phyloP scores from a whole-genome alignment of 2,113 vertebrate genomes.

The Morone chrysops region DNA sequence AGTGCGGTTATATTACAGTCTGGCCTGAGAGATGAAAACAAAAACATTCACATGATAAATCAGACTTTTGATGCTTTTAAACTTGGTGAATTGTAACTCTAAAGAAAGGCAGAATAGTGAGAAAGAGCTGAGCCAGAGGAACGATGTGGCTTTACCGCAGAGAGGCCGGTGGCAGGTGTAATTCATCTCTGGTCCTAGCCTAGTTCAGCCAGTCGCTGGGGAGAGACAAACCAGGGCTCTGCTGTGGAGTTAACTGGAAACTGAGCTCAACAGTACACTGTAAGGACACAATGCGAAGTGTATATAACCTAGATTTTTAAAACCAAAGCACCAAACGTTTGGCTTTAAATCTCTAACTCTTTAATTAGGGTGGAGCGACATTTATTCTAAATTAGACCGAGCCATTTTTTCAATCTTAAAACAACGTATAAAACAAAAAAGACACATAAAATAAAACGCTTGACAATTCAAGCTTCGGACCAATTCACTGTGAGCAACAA shows the following conservation, averaged over 20 bases:
- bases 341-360: slow-evolving; percentile 9
- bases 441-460: slow-evolving; percentile 7
- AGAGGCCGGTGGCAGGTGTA: slow-evolving; percentile 73
- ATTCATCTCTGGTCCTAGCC: slow-evolving; percentile 76
- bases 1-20: not conserved
- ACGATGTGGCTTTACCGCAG: slow-evolving; percentile 58
- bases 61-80: not conserved
- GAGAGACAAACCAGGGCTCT: slow-evolving; percentile 57
- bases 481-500: slow-evolving; percentile 24
- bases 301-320: slow-evolving; percentile 23
- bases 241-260: slow-evolving; percentile 41
- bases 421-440: not conserved
- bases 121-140: slow-evolving; percentile 30
- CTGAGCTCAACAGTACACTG: slow-evolving; percentile 6
- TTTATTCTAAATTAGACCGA: not conserved
- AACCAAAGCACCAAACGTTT: slow-evolving; percentile 15
- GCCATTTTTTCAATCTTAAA: not conserved
- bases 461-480: not conserved
- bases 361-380: not conserved
- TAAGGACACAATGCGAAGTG: slow-evolving; percentile 28
- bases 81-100: not conserved
- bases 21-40: not conserved
- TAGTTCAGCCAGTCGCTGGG: slow-evolving; percentile 58
- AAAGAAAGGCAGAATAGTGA: slow-evolving; percentile 2
- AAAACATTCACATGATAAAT: not conserved